These are phyloP conservation scores for Mus spicilegus DNA, from an alignment of 2,113 vertebrate species.

Conservation along the genomic window DNA sequence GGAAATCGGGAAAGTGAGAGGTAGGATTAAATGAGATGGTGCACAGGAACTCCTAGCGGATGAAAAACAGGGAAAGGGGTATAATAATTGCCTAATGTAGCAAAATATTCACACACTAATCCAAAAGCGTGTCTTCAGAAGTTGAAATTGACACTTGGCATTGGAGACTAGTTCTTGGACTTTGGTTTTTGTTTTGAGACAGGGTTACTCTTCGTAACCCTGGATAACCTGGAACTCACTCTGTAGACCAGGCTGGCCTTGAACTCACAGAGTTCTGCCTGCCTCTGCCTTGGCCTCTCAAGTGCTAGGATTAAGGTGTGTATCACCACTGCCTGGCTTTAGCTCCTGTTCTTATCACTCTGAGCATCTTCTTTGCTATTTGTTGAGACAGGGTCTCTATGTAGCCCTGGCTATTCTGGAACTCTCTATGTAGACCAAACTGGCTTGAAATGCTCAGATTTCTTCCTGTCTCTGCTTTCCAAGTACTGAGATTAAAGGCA, in stretches of 20 bases:
- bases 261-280: not conserved
- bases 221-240: not conserved
- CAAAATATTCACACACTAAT: conserved; percentile 33
- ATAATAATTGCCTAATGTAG: not conserved
- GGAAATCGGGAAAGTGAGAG: not conserved
- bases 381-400: not conserved
- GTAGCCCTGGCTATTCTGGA: not conserved
- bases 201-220: not conserved
- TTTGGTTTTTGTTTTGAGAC: not conserved
- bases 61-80: not conserved
- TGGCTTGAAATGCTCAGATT: not conserved
- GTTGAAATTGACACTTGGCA: not conserved
- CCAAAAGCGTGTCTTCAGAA: not conserved
- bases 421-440: not conserved
- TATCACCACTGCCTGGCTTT: not conserved
- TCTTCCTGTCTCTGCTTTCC: not conserved
- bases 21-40: not conserved
- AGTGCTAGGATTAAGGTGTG: not conserved
- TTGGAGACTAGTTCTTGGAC: not conserved
- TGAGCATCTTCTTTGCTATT: not conserved
- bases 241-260: not conserved
- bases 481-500: not conserved
- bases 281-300: not conserved
- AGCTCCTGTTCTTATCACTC: not conserved
- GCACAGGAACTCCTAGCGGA: not conserved